phyloP scores from a whole-genome alignment of 2,113 vertebrate genomes.

The Emydura subglobosa region DNA sequence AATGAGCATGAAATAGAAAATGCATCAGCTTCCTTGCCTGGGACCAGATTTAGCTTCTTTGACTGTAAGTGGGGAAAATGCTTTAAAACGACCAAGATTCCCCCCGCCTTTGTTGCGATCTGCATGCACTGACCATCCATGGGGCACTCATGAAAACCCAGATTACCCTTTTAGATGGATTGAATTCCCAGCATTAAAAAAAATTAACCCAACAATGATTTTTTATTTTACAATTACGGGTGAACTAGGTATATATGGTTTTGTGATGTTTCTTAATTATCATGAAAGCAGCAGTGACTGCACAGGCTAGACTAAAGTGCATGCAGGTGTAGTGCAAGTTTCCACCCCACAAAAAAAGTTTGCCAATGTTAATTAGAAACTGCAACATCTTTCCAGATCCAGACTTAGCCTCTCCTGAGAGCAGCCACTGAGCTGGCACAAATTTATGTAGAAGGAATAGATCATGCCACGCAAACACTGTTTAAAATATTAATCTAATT shows the following conservation, averaged over 20 bases:
- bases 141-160: neutral
- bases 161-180: neutral
- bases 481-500: neutral
- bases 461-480: rapidly evolving
- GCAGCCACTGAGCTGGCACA: neutral
- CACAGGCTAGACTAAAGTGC: neutral
- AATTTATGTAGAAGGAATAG: neutral
- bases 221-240: neutral
- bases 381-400: neutral
- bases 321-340: neutral
- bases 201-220: neutral
- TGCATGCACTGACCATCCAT: neutral
- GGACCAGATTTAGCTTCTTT: too few species aligned
- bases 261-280: neutral
- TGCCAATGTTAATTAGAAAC: neutral
- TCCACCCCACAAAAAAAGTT: neutral
- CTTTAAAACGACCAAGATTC: neutral
- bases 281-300: neutral
- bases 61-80: neutral
- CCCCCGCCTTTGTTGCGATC: neutral
- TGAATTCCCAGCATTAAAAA: neutral
- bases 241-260: neutral
- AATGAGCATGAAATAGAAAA: neutral
- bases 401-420: neutral
- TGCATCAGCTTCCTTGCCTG: neutral